Conservation (phyloP, 2,888 invertebrate genomes). For the Athetis lepigone region DNA sequence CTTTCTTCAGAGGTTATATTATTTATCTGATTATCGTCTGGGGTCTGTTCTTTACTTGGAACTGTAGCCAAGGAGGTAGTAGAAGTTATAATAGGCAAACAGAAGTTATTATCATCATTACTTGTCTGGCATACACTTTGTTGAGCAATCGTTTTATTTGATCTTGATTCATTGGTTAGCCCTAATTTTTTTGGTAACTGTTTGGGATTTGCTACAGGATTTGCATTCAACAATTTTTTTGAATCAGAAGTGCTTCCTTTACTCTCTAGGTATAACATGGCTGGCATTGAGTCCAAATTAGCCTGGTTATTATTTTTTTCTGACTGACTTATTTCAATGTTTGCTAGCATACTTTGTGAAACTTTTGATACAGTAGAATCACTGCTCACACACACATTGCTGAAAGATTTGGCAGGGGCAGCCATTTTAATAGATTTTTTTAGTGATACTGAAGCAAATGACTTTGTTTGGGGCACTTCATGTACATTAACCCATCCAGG, state of each 20-base stretch:
- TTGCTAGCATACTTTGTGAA: neutral
- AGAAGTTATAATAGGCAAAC: slow-evolving; percentile 80
- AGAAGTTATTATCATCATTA: slow-evolving; percentile 43
- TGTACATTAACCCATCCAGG: slow-evolving; percentile 64
- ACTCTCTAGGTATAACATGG: slow-evolving; percentile 41
- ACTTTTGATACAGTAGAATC: slow-evolving; percentile 15
- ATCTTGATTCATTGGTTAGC: slow-evolving; percentile 41
- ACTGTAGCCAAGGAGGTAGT: slow-evolving; percentile 76
- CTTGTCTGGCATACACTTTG: slow-evolving; percentile 12
- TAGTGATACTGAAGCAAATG: neutral
- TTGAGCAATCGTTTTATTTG: slow-evolving; percentile 27
- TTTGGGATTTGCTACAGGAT: slow-evolving; percentile 84
- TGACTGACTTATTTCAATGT: slow-evolving; percentile 3
- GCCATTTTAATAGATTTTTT: neutral
- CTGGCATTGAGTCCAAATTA: slow-evolving; percentile 28
- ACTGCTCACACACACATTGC: neutral
- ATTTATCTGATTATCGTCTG: slow-evolving; percentile 18
- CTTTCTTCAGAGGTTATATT: slow-evolving; percentile 1
- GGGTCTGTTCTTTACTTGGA: slow-evolving; percentile 34
- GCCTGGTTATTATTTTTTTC: slow-evolving; percentile 6
- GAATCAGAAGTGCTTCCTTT: slow-evolving; percentile 37
- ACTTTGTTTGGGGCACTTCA: neutral
- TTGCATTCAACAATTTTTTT: slow-evolving; percentile 71
- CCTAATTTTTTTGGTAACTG: slow-evolving; percentile 75
- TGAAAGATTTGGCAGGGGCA: neutral